Percentiles rank a stretch among this genome's conserved stretches.
Evolutionary conservation across 2,888 invertebrate genomes (phyloP).

Genomic region (Anoncus sp.): DNA sequence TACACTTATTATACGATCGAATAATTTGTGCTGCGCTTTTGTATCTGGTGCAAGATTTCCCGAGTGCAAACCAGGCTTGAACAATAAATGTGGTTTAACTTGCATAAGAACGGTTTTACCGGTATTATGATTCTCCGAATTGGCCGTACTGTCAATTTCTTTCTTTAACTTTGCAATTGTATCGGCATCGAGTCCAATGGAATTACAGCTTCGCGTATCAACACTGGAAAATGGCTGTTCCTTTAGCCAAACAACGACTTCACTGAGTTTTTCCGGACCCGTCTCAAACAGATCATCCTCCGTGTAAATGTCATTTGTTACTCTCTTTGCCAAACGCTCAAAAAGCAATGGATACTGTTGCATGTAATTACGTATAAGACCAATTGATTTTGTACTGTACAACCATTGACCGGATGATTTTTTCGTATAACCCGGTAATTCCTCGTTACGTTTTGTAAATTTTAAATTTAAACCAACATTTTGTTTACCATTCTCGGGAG

Average conservation of each 20-base stretch:
- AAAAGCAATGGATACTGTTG: slow-evolving; percentile 90
- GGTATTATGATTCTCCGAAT: slow-evolving; percentile 66
- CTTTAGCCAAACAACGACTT: slow-evolving; percentile 88
- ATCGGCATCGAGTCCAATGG: slow-evolving; percentile 89
- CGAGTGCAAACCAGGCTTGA: slow-evolving; percentile 86
- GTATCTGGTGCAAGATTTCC: slow-evolving; percentile 88
- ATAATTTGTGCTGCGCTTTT: slow-evolving; percentile 87
- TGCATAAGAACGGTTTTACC: slow-evolving; percentile 87
- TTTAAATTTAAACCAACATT: slow-evolving; percentile 97
- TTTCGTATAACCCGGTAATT: slow-evolving; percentile 93
- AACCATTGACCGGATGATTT: slow-evolving; percentile 89
- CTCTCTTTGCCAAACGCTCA: slow-evolving; percentile 84
- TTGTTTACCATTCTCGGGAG: slow-evolving; percentile 80
- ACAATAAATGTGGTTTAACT: slow-evolving; percentile 92
- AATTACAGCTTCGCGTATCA: slow-evolving; percentile 88
- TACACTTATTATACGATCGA: slow-evolving; percentile 94
- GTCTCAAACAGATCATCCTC: slow-evolving; percentile 89
- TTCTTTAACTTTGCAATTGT: slow-evolving; percentile 85
- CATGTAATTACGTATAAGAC: slow-evolving; percentile 89
- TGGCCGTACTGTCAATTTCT: slow-evolving; percentile 81
- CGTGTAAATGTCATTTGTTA: slow-evolving; percentile 86
- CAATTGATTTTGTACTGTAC: slow-evolving; percentile 91
- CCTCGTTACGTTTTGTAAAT: slow-evolving; percentile 90
- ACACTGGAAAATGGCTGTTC: slow-evolving; percentile 86
- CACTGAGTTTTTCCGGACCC: slow-evolving; percentile 84